Base-by-base conservation (phyloP, 2,888 invertebrate species). In the Acrobasis repandana region DNA sequence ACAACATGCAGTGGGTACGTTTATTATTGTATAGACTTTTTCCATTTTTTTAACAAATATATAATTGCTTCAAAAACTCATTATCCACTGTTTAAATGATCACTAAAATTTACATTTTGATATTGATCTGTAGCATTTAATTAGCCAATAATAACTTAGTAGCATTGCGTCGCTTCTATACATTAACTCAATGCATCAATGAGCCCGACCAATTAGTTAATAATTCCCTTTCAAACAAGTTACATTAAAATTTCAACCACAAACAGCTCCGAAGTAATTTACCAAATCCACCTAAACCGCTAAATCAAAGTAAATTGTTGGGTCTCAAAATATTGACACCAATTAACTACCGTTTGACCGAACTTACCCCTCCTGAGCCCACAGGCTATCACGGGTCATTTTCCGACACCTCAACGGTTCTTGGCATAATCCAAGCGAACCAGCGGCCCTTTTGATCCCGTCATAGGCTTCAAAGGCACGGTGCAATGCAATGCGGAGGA, bases 401-500 rank as follows among this genome's bases (percentile, higher is more conserved):
- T 62, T 61, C 51, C 54, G 63, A 57, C 68, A 68, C 67, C 67
- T 67, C 72, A 69, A 65, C 64, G 66, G 68, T 69, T 67, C 67
- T 67, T 71, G 67, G 65, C 63, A 65, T 76, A 79, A 77, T 74
- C 75, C 71, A 47, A 57, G 28, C 33, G 46, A 68, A 63, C 69
- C 69, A 56, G 18, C 51, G 67, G 74, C 77, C 80, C 80, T 79
- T 85, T 84, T 90, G 88, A 91, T 91, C 90, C 90, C 79, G 80
- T 81, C 85, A 85, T 82, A 88, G 88, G 86, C 86, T 81, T 85
- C 86, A 84, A 88, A 86, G 86, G 87, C 90, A 89, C 88, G 90
- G 76, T 80, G 73, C 77, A 79, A 73, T 79, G 81, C 83, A 80
- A 78, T 82, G 85, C 79, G 70, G 78, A 75, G 82, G 81, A 82